A percentile compares a stretch with the other conserved stretches of the same genome.
Evolutionary conservation across 2,888 invertebrate genomes (phyloP).

Genomic region (Drosophila recens): DNA sequence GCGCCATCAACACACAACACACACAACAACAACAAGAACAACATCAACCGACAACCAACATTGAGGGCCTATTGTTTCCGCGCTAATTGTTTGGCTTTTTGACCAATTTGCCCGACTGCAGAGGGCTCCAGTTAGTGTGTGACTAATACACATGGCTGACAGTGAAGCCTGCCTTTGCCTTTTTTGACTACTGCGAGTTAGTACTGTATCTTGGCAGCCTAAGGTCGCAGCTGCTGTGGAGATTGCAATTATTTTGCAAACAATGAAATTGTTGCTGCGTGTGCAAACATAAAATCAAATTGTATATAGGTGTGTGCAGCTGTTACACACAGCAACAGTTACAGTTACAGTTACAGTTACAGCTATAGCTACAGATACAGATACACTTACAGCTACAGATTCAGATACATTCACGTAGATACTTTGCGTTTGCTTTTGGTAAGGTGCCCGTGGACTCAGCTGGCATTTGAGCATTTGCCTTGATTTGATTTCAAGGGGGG

Average conservation of each 20-base stretch:
- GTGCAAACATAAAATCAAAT: constrained; percentile 80
- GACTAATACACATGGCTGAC: constrained; percentile 27
- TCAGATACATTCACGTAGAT: too few relatives aligned
- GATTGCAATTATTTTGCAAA: constrained; percentile 84
- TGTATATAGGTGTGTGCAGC: constrained; percentile 61
- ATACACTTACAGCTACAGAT: constrained; percentile 18
- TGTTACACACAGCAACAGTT: constrained; percentile 38
- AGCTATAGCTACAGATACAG: constrained; percentile 27
- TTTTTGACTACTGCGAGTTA: background rate
- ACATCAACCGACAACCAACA: constrained; percentile 80
- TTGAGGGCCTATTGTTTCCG: constrained; percentile 85
- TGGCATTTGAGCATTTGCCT: constrained; percentile 66
- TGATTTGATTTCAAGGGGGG: constrained; percentile 70
- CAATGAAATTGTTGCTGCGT: constrained; percentile 83
- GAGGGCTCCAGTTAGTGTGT: constrained; percentile 26
- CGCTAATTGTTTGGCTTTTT: constrained; percentile 85
- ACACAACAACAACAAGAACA: constrained; percentile 33
- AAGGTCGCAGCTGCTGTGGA: constrained; percentile 80
- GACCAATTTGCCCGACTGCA: constrained; percentile 63
- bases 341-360: constrained; percentile 27
- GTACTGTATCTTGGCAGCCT: constrained; percentile 1
- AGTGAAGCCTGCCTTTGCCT: constrained; percentile 5
- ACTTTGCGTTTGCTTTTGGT: constrained; percentile 29
- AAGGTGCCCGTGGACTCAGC: constrained; percentile 66
- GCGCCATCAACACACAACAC: constrained; percentile 74